Evolutionary conservation across 92 coral and sea anemone species (phyloP), one percentile per base, ranked within the genome.

Genomic region (Paramuricea clavata): DNA sequence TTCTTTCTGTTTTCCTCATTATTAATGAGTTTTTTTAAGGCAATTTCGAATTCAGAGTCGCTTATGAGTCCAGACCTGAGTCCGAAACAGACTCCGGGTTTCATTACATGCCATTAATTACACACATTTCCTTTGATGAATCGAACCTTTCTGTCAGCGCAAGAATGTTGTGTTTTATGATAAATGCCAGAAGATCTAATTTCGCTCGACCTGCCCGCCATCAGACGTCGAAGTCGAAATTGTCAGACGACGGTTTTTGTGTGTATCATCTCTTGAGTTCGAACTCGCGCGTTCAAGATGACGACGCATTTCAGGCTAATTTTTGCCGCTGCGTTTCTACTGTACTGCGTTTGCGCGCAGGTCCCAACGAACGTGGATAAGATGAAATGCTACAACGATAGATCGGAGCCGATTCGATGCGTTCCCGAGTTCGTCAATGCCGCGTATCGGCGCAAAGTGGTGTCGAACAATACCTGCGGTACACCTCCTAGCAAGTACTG

Each of bases 401-500:
- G 71, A 23, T 64, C 15, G 32, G 25, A 56, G 21, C 92, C 95
- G 23, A 84, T 69, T 42, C 87, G 99, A 35, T 96, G 99, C 75
- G 95, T 96, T 91, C 99, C 99, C 4, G 93, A 92, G 54, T 96
- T 96, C 68, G 98, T 91, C 23, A 96, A 96, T 75, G 99, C 99
- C 26, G 99, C 98, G 35, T 94, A 91, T 67, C 77, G 56, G 21
- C 95, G 93, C 73, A 50, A 85, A 39, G 97, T 96, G 62, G 77
- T 35, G 19, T 91, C 98, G n/a, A 96, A 90, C 85, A 94, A 96
- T 80, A 96, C 99, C 56, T 96, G 99, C 49, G 99, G 99, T 19
- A 89, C 74, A 41, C 96, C 96, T 26, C 94, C 92, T 44, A 88
- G 93, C 78, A 92, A 70, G 41, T 96, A 93, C 86, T 96, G 99